Percentiles rank a stretch among this genome's conserved stretches.
These are phyloP conservation scores for Epirrhoe alternata DNA, from an alignment of 2,888 invertebrate genomes.

Conservation along the genomic window DNA sequence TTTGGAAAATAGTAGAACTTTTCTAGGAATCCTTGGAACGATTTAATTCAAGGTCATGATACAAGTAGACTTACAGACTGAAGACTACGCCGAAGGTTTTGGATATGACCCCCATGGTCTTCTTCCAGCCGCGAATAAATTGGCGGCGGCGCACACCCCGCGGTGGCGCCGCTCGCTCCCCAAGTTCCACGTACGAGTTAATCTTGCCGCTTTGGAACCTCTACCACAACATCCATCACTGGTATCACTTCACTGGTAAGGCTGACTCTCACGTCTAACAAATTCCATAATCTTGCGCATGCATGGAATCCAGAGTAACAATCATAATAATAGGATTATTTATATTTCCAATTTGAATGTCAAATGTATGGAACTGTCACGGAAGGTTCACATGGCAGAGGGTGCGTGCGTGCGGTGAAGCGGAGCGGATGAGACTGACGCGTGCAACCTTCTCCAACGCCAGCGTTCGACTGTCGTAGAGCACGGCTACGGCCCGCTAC, in stretches of 20 bases:
- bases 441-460: conserved; percentile 28
- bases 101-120: conserved; percentile 90
- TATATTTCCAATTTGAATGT: conserved; percentile 54
- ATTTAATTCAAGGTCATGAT: not conserved
- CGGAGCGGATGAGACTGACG: conserved; percentile 61
- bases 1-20: not conserved
- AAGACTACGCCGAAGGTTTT: conserved; percentile 92
- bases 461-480: conserved; percentile 39
- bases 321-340: conserved; percentile 11
- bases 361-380: conserved; percentile 62
- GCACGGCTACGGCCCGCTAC: conserved; percentile 69
- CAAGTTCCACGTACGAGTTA: conserved; percentile 78
- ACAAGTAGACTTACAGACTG: conserved; percentile 88
- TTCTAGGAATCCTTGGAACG: not conserved
- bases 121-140: conserved; percentile 82
- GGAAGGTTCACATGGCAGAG: conserved; percentile 56
- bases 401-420: conserved; percentile 59
- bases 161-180: conserved; percentile 74
- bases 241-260: conserved; percentile 63
- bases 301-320: conserved; percentile 11
- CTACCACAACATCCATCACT: conserved; percentile 63
- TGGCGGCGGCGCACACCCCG: conserved; percentile 81
- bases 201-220: conserved; percentile 70
- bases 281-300: conserved; percentile 56
- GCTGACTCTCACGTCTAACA: conserved; percentile 55